Base-by-base conservation (phyloP, 1,140 invertebrate species). In the Pararge aegeria region DNA sequence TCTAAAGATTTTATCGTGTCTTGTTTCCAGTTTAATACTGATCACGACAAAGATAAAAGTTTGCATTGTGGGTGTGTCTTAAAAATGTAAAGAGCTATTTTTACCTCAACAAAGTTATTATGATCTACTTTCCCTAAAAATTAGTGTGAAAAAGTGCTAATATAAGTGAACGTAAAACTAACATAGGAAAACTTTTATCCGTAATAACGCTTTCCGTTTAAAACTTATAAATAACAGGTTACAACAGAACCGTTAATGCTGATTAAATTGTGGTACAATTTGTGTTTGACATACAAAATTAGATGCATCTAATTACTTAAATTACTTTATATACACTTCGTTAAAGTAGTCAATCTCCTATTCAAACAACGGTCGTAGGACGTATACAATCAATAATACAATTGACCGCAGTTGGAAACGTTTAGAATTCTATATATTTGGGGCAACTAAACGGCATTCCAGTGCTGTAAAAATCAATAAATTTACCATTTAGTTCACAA, bases 181-280 rank as follows among this genome's bases (percentile, higher is more conserved):
- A 27, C 24, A 27, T 27, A 27, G 5, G 5, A 27, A 1, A 27
- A 27, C 27, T 27, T 27, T 7, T 9, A 4, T 4, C 7, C 3
- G 24, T 9, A 27, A 1, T 7, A 9, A 9, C 2, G 3, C 12
- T 34, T 34, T 34, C 12, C 30, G n/a, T 34, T 12, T 30, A 6
- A 30, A 34, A 42, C 40, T 51, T 27, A 27, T 50, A 49, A 37
- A 38, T 20, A 27, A 38, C n/a, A 58, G 18, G 20, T 10, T 15
- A 21, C 40, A 15, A 1, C 16, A 19, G 6, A 16, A 29, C 46
- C 48, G 48, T 40, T 58, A 58, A 40, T 37, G 24, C 5, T 37
- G 37, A 49, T 58, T 6, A 19, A 51, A 58, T n/a, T 18, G 19
- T 30, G 13, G 12, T 7, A 34, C 30, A 3, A 34, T 34, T 34